Evolutionary conservation across 2,113 vertebrate genomes (phyloP).

Genomic region (Oncorhynchus nerka): DNA sequence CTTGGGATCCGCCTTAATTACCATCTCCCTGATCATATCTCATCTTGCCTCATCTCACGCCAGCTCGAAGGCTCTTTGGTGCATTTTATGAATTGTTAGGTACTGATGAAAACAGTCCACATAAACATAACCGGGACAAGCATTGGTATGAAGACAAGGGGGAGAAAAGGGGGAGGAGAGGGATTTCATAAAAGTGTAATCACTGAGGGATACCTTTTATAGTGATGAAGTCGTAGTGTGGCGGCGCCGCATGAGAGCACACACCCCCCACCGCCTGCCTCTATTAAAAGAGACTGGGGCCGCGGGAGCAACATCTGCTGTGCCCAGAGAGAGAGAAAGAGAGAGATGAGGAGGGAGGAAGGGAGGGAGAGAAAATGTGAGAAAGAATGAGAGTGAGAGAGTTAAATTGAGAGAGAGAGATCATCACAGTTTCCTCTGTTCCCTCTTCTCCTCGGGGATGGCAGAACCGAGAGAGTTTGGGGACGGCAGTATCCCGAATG

Average conservation of each 20-base stretch:
- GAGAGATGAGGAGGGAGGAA: no score
- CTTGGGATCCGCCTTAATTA: conserved; percentile 14
- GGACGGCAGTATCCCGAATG: no score
- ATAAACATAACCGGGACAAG: conserved; percentile 36
- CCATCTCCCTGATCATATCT: conserved; percentile 12
- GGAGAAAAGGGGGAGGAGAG: not conserved
- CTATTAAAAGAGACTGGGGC: not conserved
- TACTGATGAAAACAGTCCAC: conserved; percentile 33
- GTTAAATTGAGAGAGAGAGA: no score
- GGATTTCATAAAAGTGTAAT: conserved; percentile 27
- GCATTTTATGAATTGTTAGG: conserved; percentile 33
- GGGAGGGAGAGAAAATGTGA: no score
- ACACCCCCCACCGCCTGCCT: not conserved
- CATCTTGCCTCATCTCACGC: not conserved
- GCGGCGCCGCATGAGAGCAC: conserved; percentile 6
- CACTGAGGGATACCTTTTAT: conserved; percentile 25
- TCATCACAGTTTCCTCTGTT: no score
- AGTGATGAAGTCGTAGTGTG: conserved; percentile 10
- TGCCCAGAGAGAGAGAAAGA: no score
- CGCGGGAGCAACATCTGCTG: no score
- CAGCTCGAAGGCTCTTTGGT: conserved; percentile 14
- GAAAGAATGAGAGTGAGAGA: no score
- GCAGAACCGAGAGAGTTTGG: no score
- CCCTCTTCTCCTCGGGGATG: no score
- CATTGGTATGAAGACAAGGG: not conserved